Evolutionary conservation across 2,797 vertebrate genomes (phyloP).

Genomic region (Hirundo rustica): DNA sequence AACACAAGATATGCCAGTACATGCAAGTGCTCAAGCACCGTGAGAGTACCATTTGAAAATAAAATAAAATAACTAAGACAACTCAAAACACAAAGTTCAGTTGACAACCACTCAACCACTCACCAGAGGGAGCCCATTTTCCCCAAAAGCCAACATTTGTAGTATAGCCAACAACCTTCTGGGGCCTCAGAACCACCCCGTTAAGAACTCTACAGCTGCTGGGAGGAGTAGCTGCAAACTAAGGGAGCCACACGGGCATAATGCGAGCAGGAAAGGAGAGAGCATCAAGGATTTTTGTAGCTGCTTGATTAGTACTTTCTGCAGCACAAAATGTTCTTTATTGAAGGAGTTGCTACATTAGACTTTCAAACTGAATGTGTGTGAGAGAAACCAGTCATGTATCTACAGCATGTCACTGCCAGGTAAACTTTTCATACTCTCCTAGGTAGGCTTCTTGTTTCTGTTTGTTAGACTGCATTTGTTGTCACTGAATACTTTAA

Average conservation of each 20-base stretch:
- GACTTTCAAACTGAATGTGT: neutral
- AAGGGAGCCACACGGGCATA: neutral
- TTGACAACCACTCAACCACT: slow-evolving; percentile 5
- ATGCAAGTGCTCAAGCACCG: neutral
- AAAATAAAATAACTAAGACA: neutral
- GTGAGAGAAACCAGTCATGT: neutral
- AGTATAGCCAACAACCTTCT: neutral
- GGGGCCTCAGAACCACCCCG: neutral
- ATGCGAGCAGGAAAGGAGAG: neutral
- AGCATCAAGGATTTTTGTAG: neutral
- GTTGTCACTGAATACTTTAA: neutral
- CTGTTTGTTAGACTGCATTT: neutral
- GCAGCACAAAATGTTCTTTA: neutral
- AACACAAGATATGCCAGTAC: neutral
- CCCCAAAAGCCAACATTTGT: neutral
- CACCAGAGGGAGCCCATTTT: slow-evolving; percentile 69
- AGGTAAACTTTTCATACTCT: neutral
- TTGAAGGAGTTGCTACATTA: neutral
- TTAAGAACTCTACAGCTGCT: neutral
- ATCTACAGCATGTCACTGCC: neutral
- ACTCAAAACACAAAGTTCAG: neutral
- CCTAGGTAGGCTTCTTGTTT: neutral
- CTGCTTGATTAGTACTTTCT: neutral
- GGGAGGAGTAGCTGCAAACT: neutral
- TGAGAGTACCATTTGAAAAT: neutral